Conservation (phyloP, 2,797 vertebrate genomes). For the Trachops cirrhosus region DNA sequence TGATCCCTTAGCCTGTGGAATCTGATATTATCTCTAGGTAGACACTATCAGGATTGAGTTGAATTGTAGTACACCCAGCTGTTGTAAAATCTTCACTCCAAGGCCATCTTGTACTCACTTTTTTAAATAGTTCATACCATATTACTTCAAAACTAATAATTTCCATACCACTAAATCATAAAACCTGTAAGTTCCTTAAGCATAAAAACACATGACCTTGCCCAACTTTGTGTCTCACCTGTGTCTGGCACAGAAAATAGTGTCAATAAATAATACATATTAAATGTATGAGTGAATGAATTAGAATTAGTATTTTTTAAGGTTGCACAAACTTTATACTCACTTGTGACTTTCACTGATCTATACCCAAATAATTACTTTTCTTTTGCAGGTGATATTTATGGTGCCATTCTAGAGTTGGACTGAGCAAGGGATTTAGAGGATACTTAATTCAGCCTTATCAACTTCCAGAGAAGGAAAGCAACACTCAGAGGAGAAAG, state of each 20-base stretch:
- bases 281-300: background rate
- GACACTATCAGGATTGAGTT: background rate
- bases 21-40: background rate
- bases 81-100: background rate
- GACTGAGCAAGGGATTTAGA: background rate
- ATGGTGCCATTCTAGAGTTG: background rate
- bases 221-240: background rate
- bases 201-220: background rate
- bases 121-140: background rate
- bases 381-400: background rate
- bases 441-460: background rate
- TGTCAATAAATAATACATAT: background rate
- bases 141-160: slow-evolving; percentile 1
- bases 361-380: background rate
- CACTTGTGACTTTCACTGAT: background rate
- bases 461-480: background rate
- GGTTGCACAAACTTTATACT: background rate
- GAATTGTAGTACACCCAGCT: background rate
- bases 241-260: background rate
- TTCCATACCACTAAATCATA: background rate
- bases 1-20: background rate
- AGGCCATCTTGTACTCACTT: background rate
- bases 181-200: background rate
- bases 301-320: background rate
- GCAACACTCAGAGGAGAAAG: background rate